phyloP scores from a whole-genome alignment of 1,140 invertebrate species.

The Caligus rogercresseyi region DNA sequence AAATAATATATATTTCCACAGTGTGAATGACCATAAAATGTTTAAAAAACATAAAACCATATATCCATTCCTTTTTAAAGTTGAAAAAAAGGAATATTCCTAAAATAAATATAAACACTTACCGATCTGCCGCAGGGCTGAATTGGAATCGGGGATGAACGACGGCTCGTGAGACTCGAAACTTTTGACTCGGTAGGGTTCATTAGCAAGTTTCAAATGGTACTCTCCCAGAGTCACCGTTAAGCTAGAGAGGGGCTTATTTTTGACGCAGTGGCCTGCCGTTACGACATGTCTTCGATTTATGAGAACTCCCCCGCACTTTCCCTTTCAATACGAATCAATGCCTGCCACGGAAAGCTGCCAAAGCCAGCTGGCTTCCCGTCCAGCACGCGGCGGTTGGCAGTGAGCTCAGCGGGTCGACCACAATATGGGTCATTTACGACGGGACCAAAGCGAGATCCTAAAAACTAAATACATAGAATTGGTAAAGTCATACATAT shows the following conservation, averaged over 20 bases:
- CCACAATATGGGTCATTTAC: conserved; percentile 18
- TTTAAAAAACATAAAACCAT: too few species aligned
- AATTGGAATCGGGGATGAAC: conserved; percentile 86
- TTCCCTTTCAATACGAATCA: conserved; percentile 69
- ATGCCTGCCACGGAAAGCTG: conserved; percentile 70
- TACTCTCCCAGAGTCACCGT: conserved; percentile 82
- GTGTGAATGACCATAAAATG: too few species aligned
- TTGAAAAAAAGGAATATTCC: too few species aligned
- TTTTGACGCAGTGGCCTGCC: conserved; percentile 74
- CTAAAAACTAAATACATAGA: background rate
- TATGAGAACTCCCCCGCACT: conserved; percentile 83
- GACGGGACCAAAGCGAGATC: background rate
- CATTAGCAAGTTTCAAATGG: conserved; percentile 18
- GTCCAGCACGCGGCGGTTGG: conserved; percentile 17
- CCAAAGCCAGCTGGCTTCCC: conserved; percentile 47
- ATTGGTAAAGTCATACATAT: background rate
- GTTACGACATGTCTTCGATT: conserved; percentile 81
- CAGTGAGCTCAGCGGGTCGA: background rate
- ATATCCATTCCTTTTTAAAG: too few species aligned
- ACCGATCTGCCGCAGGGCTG: conserved; percentile 55
- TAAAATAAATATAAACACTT: conserved; percentile 30
- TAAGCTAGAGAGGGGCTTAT: conserved; percentile 31
- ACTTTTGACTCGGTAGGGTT: conserved; percentile 12
- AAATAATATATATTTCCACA: too few species aligned
- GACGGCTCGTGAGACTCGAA: background rate